Evolutionary conservation across 2,113 vertebrate genomes (phyloP).

Genomic region (Bettongia penicillata): DNA sequence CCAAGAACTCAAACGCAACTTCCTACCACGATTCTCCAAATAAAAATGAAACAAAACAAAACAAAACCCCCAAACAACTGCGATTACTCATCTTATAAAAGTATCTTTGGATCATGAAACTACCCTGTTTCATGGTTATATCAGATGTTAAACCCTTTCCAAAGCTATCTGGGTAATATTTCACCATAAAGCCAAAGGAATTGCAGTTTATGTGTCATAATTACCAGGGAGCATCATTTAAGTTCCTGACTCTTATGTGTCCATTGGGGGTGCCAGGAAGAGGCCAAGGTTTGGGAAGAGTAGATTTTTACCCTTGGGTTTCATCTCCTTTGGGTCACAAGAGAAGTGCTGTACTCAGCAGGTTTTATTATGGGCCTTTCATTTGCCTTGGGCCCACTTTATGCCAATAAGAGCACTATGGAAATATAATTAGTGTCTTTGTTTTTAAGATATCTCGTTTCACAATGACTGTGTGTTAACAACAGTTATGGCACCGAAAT

Average conservation of each 20-base stretch:
- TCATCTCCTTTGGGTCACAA: background rate
- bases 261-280: background rate
- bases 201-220: accelerated
- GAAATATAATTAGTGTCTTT: constrained; percentile 84
- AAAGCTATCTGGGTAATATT: constrained; percentile 33
- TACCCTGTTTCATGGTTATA: constrained; percentile 13
- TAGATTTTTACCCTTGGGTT: background rate
- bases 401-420: constrained; percentile 79
- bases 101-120: constrained; percentile 47
- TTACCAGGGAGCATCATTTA: constrained; percentile 43
- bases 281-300: constrained; percentile 17
- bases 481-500: constrained; percentile 85
- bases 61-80: background rate
- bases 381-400: constrained; percentile 67
- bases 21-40: background rate
- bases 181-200: constrained; percentile 40
- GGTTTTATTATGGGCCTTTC: constrained; percentile 72
- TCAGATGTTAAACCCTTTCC: constrained; percentile 10
- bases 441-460: constrained; percentile 81
- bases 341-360: constrained; percentile 27
- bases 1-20: background rate
- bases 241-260: background rate
- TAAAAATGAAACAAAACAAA: background rate
- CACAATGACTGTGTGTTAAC: constrained; percentile 81
- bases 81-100: constrained; percentile 34